Conservation (phyloP, 2,113 vertebrate species). For the Euleptes europaea region DNA sequence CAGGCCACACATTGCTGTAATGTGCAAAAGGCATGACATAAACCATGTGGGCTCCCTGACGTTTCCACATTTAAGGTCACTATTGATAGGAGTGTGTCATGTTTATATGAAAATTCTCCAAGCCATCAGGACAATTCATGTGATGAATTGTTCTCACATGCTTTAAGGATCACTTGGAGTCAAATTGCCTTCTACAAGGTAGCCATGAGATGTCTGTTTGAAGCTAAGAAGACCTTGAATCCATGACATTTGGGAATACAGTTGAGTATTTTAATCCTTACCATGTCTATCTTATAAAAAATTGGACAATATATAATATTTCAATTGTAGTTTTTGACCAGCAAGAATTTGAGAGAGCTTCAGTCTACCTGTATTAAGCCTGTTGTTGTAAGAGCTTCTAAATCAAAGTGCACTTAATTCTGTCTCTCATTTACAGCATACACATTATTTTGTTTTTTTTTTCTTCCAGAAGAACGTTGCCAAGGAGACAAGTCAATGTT, state of each 20-base stretch:
- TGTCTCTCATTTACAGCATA: conserved; percentile 22
- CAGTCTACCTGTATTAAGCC: conserved; percentile 4
- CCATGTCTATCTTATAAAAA: not conserved
- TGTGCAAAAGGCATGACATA: not conserved
- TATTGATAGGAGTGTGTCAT: not conserved
- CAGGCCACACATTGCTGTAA: not conserved
- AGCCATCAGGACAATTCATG: not conserved
- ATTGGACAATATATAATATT: not conserved
- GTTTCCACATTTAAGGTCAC: not conserved
- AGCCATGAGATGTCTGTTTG: not conserved
- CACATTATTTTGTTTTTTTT: conserved; percentile 74
- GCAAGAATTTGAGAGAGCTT: not conserved
- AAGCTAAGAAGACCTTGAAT: not conserved
- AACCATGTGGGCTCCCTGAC: not conserved
- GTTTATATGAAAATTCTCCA: not conserved
- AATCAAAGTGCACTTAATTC: conserved; percentile 33
- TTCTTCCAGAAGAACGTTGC: conserved; percentile 89
- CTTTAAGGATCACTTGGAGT: not conserved
- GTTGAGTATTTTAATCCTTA: not conserved
- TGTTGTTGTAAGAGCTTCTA: conserved; percentile 41
- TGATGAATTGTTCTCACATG: not conserved
- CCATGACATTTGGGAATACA: not conserved
- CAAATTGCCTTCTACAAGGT: not conserved
- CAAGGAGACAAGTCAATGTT: conserved; percentile 92
- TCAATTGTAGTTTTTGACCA: conserved; percentile 4